Percentiles rank a stretch among this genome's conserved stretches.
These are phyloP conservation scores for Eilema caniola DNA, from an alignment of 2,888 invertebrate genomes.

Conservation along the genomic window DNA sequence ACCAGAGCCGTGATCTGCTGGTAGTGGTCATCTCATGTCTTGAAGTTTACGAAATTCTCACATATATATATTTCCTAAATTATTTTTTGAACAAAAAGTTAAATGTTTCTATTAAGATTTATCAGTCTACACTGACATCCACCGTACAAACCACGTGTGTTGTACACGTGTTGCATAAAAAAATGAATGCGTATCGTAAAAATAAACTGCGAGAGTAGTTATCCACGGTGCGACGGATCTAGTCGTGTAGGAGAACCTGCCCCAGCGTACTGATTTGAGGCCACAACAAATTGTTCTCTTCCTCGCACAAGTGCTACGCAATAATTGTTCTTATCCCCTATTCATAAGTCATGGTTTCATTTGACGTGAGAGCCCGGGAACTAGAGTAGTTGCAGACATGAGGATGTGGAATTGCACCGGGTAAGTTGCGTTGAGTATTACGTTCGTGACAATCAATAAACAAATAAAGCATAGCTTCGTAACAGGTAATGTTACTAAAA, in stretches of 20 bases:
- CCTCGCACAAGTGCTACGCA: constrained; percentile 68
- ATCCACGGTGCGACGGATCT: constrained; percentile 70
- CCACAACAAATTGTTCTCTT: constrained; percentile 83
- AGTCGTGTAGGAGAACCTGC: constrained; percentile 77
- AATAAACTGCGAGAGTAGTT: constrained; percentile 59
- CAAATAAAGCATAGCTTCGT: constrained; percentile 29
- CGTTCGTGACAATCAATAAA: constrained; percentile 41
- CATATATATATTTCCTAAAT: too few species aligned
- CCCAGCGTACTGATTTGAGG: constrained; percentile 83
- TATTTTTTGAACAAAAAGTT: neutral
- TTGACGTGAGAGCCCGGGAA: constrained; percentile 63
- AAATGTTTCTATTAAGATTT: neutral
- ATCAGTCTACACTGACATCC: neutral
- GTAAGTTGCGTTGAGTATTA: constrained; percentile 44
- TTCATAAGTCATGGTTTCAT: constrained; percentile 69
- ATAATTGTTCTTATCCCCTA: constrained; percentile 74
- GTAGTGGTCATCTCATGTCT: neutral
- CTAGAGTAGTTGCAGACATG: constrained; percentile 64
- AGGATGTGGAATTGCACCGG: constrained; percentile 69
- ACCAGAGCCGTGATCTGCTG: too few species aligned
- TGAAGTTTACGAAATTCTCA: neutral
- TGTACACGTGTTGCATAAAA: constrained; percentile 16
- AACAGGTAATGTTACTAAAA: neutral
- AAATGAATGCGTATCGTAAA: constrained; percentile 54
- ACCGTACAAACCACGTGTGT: constrained; percentile 5